Evolutionary conservation across 2,113 vertebrate genomes (phyloP), one percentile per base, ranked within the genome.

Genomic region (Ochotona curzoniae): DNA sequence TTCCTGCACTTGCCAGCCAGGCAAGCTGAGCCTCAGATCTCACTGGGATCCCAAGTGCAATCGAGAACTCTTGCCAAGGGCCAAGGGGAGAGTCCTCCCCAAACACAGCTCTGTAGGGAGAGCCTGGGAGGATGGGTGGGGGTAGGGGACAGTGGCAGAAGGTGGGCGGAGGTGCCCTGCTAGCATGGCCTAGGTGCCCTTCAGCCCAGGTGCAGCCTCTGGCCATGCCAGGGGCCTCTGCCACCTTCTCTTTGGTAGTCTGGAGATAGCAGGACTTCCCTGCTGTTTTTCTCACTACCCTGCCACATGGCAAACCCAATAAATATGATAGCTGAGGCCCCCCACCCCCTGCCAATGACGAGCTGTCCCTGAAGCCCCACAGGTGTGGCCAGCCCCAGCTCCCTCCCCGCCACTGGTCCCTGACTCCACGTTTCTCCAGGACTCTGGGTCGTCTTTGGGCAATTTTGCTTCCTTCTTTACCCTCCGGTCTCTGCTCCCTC

Each of bases 221-320:
- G 38, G 38, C 38, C 38, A 44, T 44, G 38, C 38, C 38, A 44
- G 38, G 38, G 38, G 23, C 35, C 35, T 11, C 26, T 2, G 13
- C 11, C 32, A 25, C 44, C 87, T 93, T 87, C 71, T 84, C 91
- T 92, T 91, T 94, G 96, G 92, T 75, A 84, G 75, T 66, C 47
- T 84, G 81, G 49, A 88, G 93, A 73, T 20, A 35, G 57, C 51
- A 89, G 71, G 85, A 71, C 51, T 5, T 20, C 23, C 71, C 71
- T 69, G 38, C 6, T 86, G 2, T 18, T 57, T 28, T 38, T 49
- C 18, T 23, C 14, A 38, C 0, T 11, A 49, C 35, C 64, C 92
- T 60, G 47, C 6, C 83, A 32, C 21, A 87, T 0, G 89, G 67
- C 71, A 89, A 81, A 92, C 51, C 71, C 84, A 67, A 12, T 38